These are phyloP conservation scores for Sialis lutaria DNA, from an alignment of 2,888 invertebrate species.

Conservation along the genomic window DNA sequence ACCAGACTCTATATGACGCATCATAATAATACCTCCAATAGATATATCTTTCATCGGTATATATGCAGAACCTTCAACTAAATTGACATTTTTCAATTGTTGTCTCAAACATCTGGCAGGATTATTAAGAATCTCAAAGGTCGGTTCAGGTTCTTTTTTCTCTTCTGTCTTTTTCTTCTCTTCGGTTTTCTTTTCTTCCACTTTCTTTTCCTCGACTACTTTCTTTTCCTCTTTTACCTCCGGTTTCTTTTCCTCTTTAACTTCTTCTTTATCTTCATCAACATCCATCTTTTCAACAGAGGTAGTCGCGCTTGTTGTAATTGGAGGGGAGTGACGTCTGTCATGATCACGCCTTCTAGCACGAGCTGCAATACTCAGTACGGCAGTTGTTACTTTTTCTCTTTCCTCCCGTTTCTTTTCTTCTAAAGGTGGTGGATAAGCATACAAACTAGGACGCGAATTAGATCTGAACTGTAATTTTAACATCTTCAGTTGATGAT, in stretches of 20 bases:
- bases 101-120: constrained; percentile 90
- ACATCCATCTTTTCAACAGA: constrained; percentile 70
- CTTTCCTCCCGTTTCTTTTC: constrained; percentile 97
- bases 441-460: constrained; percentile 86
- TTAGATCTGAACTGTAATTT: constrained; percentile 83
- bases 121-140: constrained; percentile 80
- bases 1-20: constrained; percentile 66
- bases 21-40: constrained; percentile 92
- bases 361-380: constrained; percentile 89
- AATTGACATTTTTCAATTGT: constrained; percentile 60
- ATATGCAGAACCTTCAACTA: constrained; percentile 69
- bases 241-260: constrained; percentile 21
- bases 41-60: constrained; percentile 77
- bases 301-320: constrained; percentile 10
- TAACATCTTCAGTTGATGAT: constrained; percentile 84
- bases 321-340: constrained; percentile 24
- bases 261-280: constrained; percentile 16
- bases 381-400: constrained; percentile 95
- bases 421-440: constrained; percentile 92
- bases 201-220: constrained; percentile 25
- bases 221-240: constrained; percentile 19
- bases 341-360: constrained; percentile 74
- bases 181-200: constrained; percentile 21
- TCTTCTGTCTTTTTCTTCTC: constrained; percentile 29
- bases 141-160: constrained; percentile 77